Conservation (phyloP, 2,797 vertebrate species). For the Amphiprion clarkii region DNA sequence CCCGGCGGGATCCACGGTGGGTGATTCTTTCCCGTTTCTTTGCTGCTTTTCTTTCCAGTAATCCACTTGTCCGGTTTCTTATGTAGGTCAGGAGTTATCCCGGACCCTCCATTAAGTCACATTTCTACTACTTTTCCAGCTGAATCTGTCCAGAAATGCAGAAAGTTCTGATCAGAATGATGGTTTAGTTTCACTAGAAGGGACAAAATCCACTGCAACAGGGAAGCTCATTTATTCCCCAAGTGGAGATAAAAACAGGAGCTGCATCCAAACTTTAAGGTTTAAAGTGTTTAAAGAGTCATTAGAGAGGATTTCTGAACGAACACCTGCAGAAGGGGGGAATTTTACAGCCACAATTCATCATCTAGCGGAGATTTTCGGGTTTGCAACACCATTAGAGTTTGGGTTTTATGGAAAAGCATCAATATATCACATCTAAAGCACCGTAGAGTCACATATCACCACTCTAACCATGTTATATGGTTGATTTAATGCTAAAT, state of each 20-base stretch:
- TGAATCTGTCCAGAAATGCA: background rate
- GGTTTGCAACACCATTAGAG: too few relatives aligned
- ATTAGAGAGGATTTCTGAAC: background rate
- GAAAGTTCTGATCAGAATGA: constrained; percentile 28
- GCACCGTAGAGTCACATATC: too few relatives aligned
- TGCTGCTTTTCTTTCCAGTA: too few relatives aligned
- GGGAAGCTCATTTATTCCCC: background rate
- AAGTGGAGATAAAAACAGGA: background rate
- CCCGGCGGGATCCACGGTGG: constrained; percentile 59
- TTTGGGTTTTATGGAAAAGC: too few relatives aligned
- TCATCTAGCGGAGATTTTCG: background rate
- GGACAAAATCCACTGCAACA: background rate
- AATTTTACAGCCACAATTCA: background rate
- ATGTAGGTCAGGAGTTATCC: constrained; percentile 54
- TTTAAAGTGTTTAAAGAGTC: background rate
- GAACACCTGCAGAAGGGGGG: background rate
- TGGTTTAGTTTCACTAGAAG: background rate
- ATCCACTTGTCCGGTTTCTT: constrained; percentile 25
- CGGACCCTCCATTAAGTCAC: background rate
- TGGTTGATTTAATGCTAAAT: too few relatives aligned
- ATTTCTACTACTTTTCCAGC: background rate
- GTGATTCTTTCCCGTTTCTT: constrained; percentile 12
- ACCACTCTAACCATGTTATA: too few relatives aligned
- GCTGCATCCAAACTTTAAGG: too few relatives aligned
- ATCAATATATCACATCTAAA: too few relatives aligned